Evolutionary conservation across 2,797 vertebrate species (phyloP), one percentile per base, ranked within the genome.

Genomic region (Pseudomugil tenellus): DNA sequence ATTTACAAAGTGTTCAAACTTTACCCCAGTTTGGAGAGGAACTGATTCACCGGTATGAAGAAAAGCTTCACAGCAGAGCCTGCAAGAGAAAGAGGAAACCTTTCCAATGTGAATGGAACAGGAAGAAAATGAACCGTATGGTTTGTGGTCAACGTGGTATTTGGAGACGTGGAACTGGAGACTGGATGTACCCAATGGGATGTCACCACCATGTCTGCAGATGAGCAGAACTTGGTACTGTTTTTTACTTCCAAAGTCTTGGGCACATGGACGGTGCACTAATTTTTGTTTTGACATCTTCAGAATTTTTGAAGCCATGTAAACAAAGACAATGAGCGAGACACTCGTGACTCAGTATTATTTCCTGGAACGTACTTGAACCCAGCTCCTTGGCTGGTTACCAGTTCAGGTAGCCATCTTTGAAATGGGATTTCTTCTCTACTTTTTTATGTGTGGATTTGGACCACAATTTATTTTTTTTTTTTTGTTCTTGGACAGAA

Each of bases 1-100:
- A 99, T 99, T 88, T 96, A 97, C 82, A 99, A 99, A 92, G 96
- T 99, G 37, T 94, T 94, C 79, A 93, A 86, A 82, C 86, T 92
- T 67, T 94, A 94, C 81, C 93, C 93, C 16, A 92, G 79, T 62
- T 49, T 87, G 65, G 83, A 92, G 21, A 86, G 85, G 72, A 91
- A 89, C 78, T 92, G 82, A 89, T 58, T 71, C 31, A 8, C 32
- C 8, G 31, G 55, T 29, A 53, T 63, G 73, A 81, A 79, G 72
- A 67, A 58, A 67, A 68, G 43, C 19, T 39, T 28, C 4, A 81
- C 89, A 87, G 88, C 92, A 92, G 94, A 67, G 67, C 65, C 56
- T 66, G 56, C n/a, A 4, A 78, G 58, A 60, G 35, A 59, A 52
- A 26, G 14, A 29, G 1, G 26, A 26, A 56, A 29, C 26, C 52